Conservation (phyloP, 2,113 vertebrate species). For the Pomatorhinus ruficollis region DNA sequence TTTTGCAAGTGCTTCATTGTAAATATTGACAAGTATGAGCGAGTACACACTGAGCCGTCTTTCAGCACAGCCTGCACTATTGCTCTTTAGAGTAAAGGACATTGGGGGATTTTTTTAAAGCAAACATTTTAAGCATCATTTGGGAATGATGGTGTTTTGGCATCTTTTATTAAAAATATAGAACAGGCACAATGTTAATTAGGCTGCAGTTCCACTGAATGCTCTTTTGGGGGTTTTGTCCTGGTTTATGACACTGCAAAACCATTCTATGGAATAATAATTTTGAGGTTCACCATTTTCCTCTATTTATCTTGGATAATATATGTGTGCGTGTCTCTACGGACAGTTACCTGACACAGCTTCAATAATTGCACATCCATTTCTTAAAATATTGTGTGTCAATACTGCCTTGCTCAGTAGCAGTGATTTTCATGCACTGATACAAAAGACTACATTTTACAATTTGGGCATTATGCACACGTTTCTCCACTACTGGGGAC, state of each 20-base stretch:
- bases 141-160: neutral
- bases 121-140: neutral
- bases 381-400: neutral
- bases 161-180: neutral
- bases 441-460: neutral
- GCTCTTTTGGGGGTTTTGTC: neutral
- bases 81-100: neutral
- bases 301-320: neutral
- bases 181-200: neutral
- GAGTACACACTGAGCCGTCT: neutral
- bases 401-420: neutral
- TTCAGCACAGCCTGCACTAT: neutral
- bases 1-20: neutral
- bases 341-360: neutral
- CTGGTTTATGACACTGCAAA: neutral
- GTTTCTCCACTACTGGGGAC: neutral
- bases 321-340: fast-evolving
- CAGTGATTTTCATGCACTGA: neutral
- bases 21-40: neutral
- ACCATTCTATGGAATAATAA: neutral
- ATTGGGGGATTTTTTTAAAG: neutral
- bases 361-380: neutral
- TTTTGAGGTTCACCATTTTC: neutral
- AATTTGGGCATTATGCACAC: neutral
- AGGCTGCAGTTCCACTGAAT: neutral